Evolutionary conservation across 1,140 invertebrate species (phyloP).

Genomic region (Achatina immaculata): DNA sequence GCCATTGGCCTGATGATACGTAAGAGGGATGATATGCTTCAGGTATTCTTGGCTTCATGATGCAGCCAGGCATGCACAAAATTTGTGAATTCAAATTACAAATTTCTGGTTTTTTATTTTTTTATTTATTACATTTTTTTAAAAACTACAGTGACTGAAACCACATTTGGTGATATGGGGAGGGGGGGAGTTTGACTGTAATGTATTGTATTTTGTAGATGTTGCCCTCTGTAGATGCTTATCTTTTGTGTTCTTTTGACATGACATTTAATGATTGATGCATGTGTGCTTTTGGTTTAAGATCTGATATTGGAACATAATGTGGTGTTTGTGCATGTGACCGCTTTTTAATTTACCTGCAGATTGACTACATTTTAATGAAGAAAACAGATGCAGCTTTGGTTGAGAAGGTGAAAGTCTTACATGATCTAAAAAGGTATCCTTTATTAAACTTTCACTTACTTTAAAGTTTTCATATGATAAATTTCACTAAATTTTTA

Average conservation of each 20-base stretch:
- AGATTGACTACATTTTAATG: constrained; percentile 32
- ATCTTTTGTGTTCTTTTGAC: background rate
- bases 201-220: background rate
- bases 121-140: too few species aligned
- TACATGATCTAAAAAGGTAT: background rate
- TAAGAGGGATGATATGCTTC: too few species aligned
- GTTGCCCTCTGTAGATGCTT: background rate
- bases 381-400: background rate
- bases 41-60: too few species aligned
- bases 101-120: too few species aligned
- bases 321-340: background rate
- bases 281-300: background rate
- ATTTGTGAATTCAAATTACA: too few species aligned
- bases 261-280: background rate
- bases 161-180: too few species aligned
- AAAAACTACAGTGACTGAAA: too few species aligned
- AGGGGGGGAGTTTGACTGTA: too few species aligned
- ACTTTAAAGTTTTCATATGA: background rate
- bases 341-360: background rate
- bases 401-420: background rate
- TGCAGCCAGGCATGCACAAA: too few species aligned
- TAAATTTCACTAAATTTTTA: background rate
- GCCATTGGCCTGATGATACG: too few species aligned
- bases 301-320: background rate
- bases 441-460: background rate